phyloP scores from a whole-genome alignment of 2,113 vertebrate genomes.

The Pedionomus torquatus region DNA sequence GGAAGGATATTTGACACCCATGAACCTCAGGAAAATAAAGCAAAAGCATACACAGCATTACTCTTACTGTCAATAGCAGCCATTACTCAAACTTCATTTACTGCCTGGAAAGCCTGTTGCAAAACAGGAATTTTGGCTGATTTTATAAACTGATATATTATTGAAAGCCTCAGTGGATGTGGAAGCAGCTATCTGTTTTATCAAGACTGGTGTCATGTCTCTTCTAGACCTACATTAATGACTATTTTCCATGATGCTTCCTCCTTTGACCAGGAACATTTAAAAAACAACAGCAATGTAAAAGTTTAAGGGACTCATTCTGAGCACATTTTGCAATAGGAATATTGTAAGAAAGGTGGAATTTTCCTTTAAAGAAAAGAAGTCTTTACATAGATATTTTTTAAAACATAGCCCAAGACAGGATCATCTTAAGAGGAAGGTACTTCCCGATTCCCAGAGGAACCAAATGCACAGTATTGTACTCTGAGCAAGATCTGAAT shows the following conservation, averaged over 20 bases:
- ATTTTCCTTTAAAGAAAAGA: neutral
- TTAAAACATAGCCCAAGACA: neutral
- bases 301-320: neutral
- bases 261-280: neutral
- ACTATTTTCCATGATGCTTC: constrained; percentile 65
- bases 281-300: neutral
- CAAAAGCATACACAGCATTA: neutral
- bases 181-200: constrained; percentile 58
- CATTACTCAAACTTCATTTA: neutral
- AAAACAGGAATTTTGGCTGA: neutral
- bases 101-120: neutral
- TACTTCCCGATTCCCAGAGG: neutral
- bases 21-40: neutral
- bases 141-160: constrained; percentile 49
- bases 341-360: neutral
- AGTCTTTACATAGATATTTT: neutral
- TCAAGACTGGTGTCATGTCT: constrained; percentile 54
- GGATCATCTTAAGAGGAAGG: neutral
- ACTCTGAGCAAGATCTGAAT: neutral
- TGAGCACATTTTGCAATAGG: neutral
- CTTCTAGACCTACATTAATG: constrained; percentile 52
- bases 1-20: constrained; percentile 35
- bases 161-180: constrained; percentile 17
- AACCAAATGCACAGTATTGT: neutral
- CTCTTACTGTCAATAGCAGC: neutral